A percentile compares a stretch with the other conserved stretches of the same genome.
phyloP scores from a whole-genome alignment of 1,140 invertebrate species.

The Drosophila arizonae region DNA sequence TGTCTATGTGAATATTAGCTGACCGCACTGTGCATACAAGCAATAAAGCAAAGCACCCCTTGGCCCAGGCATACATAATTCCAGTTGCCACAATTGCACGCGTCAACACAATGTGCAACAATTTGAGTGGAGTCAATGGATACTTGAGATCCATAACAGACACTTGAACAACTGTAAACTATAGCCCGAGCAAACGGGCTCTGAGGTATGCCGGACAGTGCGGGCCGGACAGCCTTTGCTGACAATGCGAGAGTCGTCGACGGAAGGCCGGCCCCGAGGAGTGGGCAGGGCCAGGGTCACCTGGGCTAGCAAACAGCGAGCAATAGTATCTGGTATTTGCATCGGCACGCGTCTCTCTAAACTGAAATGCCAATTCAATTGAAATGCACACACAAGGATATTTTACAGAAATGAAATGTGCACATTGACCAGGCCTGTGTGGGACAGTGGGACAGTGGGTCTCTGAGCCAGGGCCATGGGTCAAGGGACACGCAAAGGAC shows the following conservation, averaged over 20 bases:
- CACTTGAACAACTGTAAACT: constrained; percentile 45
- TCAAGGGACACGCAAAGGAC: constrained; percentile 49
- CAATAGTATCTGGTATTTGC: neutral
- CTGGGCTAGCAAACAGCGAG: neutral
- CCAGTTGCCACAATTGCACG: constrained; percentile 35
- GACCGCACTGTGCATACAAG: constrained; percentile 26
- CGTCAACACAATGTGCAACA: constrained; percentile 49
- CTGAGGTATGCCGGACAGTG: neutral
- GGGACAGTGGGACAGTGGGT: neutral
- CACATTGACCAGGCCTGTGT: constrained; percentile 41
- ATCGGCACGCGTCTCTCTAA: constrained; percentile 16
- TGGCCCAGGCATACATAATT: neutral
- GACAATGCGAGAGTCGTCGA: neutral
- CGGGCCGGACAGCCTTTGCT: no score
- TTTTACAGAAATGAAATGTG: constrained; percentile 45
- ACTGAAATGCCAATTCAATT: constrained; percentile 52
- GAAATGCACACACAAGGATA: constrained; percentile 32
- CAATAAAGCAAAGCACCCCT: constrained; percentile 36
- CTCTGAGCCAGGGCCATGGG: no score
- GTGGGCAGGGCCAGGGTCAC: constrained; percentile 3
- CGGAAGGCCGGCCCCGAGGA: no score
- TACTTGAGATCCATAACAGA: constrained; percentile 55
- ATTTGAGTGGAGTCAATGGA: constrained; percentile 47
- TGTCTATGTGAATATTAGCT: constrained; percentile 3
- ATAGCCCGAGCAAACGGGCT: constrained; percentile 12